Evolutionary conservation across 2,888 invertebrate genomes (phyloP).

Genomic region (Clepsis dumicolana): DNA sequence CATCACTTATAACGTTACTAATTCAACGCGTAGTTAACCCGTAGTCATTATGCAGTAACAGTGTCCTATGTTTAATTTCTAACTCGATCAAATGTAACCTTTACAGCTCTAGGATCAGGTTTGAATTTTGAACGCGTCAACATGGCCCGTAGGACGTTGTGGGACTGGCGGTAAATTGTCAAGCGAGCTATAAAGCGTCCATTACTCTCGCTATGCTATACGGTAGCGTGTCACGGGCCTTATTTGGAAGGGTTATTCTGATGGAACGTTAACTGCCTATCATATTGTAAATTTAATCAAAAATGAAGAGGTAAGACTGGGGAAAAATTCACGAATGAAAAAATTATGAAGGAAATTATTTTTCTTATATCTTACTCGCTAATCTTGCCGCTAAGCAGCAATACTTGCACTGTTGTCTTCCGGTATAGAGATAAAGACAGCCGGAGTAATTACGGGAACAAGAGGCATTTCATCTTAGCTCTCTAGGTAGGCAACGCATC

Average conservation of each 20-base stretch:
- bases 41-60: neutral
- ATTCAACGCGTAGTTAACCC: constrained; percentile 26
- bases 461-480: too few relatives aligned
- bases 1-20: constrained; percentile 39
- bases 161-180: constrained; percentile 12
- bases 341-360: too few relatives aligned
- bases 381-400: too few relatives aligned
- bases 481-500: too few relatives aligned
- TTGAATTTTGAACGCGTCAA: neutral
- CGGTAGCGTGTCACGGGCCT: constrained; percentile 20
- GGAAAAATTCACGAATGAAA: too few relatives aligned
- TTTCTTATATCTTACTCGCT: too few relatives aligned
- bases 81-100: neutral
- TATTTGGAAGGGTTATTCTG: constrained; percentile 21
- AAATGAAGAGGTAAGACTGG: too few relatives aligned
- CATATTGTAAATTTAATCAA: too few relatives aligned
- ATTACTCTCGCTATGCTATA: constrained; percentile 19
- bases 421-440: too few relatives aligned
- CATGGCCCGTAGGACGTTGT: neutral
- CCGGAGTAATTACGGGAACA: too few relatives aligned
- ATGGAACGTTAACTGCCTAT: neutral
- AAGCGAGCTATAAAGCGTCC: constrained; percentile 35
- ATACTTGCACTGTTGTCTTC: too few relatives aligned
- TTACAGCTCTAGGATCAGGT: neutral
- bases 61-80: neutral